phyloP scores from a whole-genome alignment of 2,888 invertebrate species.

The Protonemura montana region DNA sequence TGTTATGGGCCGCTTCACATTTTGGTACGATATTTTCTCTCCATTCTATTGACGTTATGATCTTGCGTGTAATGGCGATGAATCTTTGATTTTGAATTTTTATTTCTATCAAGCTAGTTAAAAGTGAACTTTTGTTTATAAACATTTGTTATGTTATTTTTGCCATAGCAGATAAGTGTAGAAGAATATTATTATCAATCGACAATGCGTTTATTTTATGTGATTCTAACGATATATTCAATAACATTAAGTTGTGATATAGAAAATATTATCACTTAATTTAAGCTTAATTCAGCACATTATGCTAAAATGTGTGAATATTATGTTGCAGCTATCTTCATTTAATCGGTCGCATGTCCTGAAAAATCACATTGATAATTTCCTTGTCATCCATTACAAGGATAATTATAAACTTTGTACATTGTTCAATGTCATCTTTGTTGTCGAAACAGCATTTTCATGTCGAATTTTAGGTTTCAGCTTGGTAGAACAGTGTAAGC shows the following conservation, averaged over 20 bases:
- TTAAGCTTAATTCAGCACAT: not conserved
- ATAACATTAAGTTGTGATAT: not conserved
- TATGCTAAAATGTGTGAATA: not conserved
- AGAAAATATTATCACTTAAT: not conserved
- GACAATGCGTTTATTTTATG: not conserved
- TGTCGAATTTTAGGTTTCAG: no score
- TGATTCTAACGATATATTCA: not conserved
- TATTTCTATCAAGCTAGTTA: not conserved
- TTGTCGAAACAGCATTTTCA: not conserved
- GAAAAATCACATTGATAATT: not conserved
- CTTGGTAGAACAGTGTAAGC: not conserved
- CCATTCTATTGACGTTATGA: not conserved
- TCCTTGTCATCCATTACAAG: not conserved
- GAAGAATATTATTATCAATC: not conserved
- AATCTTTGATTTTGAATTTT: not conserved
- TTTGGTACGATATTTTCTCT: not conserved
- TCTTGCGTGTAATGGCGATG: not conserved
- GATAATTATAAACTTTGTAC: not conserved
- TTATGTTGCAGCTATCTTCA: not conserved
- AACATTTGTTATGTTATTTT: not conserved
- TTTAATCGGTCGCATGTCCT: not conserved
- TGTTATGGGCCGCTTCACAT: slow-evolving; percentile 5
- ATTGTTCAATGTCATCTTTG: not conserved
- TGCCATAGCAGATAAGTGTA: not conserved
- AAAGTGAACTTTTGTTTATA: not conserved